Evolutionary conservation across 2,113 vertebrate species (phyloP).

Genomic region (Gnathonemus longibarbis): DNA sequence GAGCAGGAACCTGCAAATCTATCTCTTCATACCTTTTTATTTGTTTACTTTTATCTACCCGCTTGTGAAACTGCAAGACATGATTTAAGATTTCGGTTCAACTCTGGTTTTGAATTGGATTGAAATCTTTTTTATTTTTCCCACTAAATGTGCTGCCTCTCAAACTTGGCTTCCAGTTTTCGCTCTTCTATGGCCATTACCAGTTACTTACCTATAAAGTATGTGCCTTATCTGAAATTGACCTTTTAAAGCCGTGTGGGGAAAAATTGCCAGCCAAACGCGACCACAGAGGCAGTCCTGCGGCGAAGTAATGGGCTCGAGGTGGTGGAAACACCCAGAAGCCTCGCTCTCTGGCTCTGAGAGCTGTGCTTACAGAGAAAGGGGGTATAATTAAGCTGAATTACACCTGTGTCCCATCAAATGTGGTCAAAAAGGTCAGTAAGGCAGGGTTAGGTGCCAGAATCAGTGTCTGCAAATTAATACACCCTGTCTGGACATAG

Average conservation of each 20-base stretch:
- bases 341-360: background rate
- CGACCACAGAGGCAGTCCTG: conserved; percentile 23
- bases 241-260: conserved; percentile 20
- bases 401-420: background rate
- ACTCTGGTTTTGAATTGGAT: background rate
- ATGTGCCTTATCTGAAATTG: conserved; percentile 43
- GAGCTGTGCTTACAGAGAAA: background rate
- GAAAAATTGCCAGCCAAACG: background rate
- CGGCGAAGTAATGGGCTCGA: conserved; percentile 11
- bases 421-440: background rate
- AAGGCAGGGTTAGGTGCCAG: background rate
- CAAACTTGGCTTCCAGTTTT: conserved; percentile 27
- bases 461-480: background rate
- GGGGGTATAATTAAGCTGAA: background rate
- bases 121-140: background rate
- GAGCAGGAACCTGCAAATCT: background rate
- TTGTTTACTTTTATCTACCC: background rate
- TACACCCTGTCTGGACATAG: background rate
- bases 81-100: background rate
- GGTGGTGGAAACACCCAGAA: conserved; percentile 8
- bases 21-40: background rate
- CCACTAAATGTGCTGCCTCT: background rate
- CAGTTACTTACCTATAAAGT: conserved; percentile 28
- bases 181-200: conserved; percentile 23
- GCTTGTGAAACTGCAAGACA: background rate